Evolutionary conservation across 2,113 vertebrate species (phyloP).

Genomic region (Myiozetetes cayanensis): DNA sequence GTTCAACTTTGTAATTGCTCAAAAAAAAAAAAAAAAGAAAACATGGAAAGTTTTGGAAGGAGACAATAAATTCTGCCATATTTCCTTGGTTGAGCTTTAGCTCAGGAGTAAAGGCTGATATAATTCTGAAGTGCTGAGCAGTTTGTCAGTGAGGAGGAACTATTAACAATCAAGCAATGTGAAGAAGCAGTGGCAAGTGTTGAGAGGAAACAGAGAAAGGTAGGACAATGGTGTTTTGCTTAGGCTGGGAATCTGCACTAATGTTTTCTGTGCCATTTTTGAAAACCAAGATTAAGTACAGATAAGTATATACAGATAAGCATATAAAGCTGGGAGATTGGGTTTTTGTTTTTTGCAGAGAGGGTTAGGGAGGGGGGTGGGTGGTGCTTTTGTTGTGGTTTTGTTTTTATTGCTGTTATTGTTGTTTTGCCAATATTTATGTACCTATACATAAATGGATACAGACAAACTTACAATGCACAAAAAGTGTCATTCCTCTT

Average conservation of each 20-base stretch:
- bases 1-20: not conserved
- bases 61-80: not conserved
- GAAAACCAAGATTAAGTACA: not conserved
- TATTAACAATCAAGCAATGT: not conserved
- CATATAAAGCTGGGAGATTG: not conserved
- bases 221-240: not conserved
- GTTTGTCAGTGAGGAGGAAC: not conserved
- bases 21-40: not conserved
- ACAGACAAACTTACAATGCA: not conserved
- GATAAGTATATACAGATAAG: not conserved
- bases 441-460: not conserved
- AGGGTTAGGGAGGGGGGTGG: no score
- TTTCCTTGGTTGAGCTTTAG: not conserved
- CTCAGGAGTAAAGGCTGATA: not conserved
- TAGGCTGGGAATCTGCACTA: not conserved
- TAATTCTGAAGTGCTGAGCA: not conserved
- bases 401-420: not conserved
- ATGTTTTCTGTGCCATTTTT: not conserved
- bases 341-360: fast-evolving
- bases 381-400: not conserved
- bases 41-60: fast-evolving
- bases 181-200: not conserved
- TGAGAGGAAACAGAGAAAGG: not conserved
- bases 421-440: not conserved
- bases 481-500: not conserved